Evolutionary conservation across 2,797 vertebrate species (phyloP).

Genomic region (Acanthornis magna): DNA sequence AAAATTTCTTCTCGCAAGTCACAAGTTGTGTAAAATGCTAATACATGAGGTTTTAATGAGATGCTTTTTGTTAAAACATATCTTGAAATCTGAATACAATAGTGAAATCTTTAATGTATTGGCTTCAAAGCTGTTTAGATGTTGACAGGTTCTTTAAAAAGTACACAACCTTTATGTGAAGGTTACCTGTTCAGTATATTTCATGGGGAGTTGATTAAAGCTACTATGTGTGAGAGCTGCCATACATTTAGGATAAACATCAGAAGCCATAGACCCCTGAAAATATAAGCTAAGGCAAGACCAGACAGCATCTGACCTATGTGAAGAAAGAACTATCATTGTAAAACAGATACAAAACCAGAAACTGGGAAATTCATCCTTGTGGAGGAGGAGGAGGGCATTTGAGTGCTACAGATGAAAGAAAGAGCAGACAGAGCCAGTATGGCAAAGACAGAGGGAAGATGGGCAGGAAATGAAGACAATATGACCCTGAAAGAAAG

Average conservation of each 20-base stretch:
- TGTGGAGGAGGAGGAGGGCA: background rate
- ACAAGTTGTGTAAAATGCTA: background rate
- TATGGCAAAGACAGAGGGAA: background rate
- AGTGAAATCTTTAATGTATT: background rate
- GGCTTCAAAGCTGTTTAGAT: background rate
- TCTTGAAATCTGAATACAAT: background rate
- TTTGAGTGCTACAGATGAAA: background rate
- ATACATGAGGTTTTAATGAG: background rate
- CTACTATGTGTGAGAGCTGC: background rate
- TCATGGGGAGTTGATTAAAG: background rate
- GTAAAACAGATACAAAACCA: background rate
- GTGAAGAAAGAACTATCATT: background rate
- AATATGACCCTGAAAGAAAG: background rate
- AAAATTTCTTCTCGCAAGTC: background rate
- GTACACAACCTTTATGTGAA: background rate
- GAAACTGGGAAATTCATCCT: background rate
- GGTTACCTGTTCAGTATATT: background rate
- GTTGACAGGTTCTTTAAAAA: background rate
- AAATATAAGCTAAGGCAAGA: background rate
- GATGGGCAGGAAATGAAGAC: background rate
- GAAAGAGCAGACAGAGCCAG: background rate
- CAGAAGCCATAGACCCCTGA: background rate
- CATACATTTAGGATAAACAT: background rate
- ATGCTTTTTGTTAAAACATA: background rate
- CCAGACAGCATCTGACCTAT: background rate